Base-by-base conservation (phyloP, 2,888 invertebrate species). In the Tubulanus polymorphus region DNA sequence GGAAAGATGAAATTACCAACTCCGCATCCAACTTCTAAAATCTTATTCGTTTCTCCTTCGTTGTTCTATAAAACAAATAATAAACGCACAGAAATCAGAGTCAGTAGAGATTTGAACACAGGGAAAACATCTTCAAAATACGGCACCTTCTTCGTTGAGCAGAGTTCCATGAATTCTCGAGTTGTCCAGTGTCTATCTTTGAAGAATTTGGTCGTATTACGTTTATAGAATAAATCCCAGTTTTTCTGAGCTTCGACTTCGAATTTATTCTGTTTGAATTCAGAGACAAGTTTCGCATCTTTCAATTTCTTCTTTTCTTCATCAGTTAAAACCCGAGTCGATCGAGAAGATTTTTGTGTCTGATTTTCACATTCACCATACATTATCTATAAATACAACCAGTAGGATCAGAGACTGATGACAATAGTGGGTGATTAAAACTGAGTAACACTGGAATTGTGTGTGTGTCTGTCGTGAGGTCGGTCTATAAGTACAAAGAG, bases 1-100 rank as follows among this genome's bases (percentile, higher is more conserved):
- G 97, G 97, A 79, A 89, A 96, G 48, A 97, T 83, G 76, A 97
- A 89, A 81, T 99, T 99, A 0, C 99, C 99, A 8, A 95, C 96
- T 2, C 99, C 97, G 77, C 95, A 95, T 0, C 95, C 95, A 5
- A 93, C 85, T 81, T 96, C 95, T 23, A 91, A 80, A 51, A 90
- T 46, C 3, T 58, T 51, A 5, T n/a, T 15, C 25, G 15, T 35
- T 20, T 37, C 48, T 25, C n/a, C n/a, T n/a, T n/a, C 10, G 23
- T 27, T 27, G 12, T 25, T 26, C 8, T 15, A 48, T 48, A 8
- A 25, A 15, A 48, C 48, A n/a, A n/a, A n/a, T n/a, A n/a, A n/a
- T n/a, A n/a, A n/a, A n/a, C n/a, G 59, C 54, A 54, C 53, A 28
- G 53, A 51, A 2, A 15, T 29, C 49, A 49, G n/a, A n/a, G n/a